Conservation (phyloP, 2,888 invertebrate genomes). For the Drosophila vallismaia region DNA sequence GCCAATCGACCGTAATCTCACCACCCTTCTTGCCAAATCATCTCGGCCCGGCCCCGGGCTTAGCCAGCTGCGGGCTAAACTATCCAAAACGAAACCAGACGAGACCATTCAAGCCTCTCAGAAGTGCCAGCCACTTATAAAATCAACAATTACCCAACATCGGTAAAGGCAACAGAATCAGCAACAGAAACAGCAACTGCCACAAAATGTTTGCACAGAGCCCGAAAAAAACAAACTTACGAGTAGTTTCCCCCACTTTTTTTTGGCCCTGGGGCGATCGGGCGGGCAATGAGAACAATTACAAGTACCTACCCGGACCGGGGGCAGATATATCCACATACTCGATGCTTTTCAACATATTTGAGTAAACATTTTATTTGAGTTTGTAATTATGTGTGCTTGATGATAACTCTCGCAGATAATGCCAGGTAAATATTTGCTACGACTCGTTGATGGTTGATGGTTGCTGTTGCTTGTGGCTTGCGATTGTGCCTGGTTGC, state of each 20-base stretch:
- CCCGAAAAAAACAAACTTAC: conserved; percentile 31
- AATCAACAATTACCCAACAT: conserved; percentile 70
- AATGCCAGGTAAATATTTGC: conserved; percentile 72
- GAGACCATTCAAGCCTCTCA: conserved; percentile 44
- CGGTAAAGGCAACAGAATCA: conserved; percentile 10
- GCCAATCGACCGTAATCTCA: conserved; percentile 22
- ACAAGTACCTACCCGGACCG: conserved; percentile 36
- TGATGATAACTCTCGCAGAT: conserved; percentile 74
- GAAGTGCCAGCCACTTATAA: conserved; percentile 63
- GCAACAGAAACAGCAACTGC: conserved; percentile 19
- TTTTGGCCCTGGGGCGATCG: conserved; percentile 36
- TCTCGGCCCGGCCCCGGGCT: background rate
- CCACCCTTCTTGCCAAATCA: background rate
- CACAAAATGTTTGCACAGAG: conserved; percentile 54
- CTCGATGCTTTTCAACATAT: conserved; percentile 67
- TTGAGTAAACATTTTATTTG: conserved; percentile 77
- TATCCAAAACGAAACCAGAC: conserved; percentile 20
- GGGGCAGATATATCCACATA: conserved; percentile 30
- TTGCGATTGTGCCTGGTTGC: conserved; percentile 29
- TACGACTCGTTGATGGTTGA: conserved; percentile 46
- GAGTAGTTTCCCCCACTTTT: conserved; percentile 2
- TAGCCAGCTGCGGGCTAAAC: conserved; percentile 32
- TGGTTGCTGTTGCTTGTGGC: conserved; percentile 27
- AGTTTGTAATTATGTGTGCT: conserved; percentile 75
- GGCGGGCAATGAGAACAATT: conserved; percentile 51